These are phyloP conservation scores for Eupeodes corollae DNA, from an alignment of 1,140 invertebrate species.

Conservation along the genomic window DNA sequence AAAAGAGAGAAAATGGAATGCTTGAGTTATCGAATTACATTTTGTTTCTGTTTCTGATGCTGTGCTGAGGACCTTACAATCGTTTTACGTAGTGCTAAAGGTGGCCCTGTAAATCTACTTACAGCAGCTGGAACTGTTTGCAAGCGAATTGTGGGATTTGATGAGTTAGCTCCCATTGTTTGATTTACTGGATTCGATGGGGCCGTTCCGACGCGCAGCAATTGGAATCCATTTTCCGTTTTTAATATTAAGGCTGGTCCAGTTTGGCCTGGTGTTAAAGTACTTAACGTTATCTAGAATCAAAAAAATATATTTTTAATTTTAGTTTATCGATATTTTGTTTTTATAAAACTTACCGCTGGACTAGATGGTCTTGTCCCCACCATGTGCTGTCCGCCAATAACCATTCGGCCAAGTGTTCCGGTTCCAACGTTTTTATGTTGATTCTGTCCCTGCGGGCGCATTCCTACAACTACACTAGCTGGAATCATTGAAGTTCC, in stretches of 20 bases:
- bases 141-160: constrained; percentile 40
- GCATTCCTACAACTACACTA: constrained; percentile 76
- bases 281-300: constrained; percentile 71
- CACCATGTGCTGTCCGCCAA: constrained; percentile 67
- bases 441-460: constrained; percentile 54
- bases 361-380: constrained; percentile 64
- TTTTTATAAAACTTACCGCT: constrained; percentile 54
- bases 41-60: constrained; percentile 36
- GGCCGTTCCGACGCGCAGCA: constrained; percentile 72
- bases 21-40: constrained; percentile 21
- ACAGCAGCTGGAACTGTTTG: constrained; percentile 45
- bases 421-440: constrained; percentile 61
- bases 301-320: neutral
- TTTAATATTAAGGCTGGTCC: constrained; percentile 74
- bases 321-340: no score
- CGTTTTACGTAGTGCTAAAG: constrained; percentile 48
- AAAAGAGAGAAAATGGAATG: neutral
- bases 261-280: constrained; percentile 69
- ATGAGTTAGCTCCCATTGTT: constrained; percentile 29
- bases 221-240: constrained; percentile 89
- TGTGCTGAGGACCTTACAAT: constrained; percentile 35
- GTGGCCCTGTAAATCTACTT: constrained; percentile 48
- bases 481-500: constrained; percentile 49
- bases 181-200: constrained; percentile 43
- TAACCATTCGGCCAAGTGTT: constrained; percentile 59